Conservation (phyloP, 2,113 vertebrate genomes). For the Cepphus grylle region DNA sequence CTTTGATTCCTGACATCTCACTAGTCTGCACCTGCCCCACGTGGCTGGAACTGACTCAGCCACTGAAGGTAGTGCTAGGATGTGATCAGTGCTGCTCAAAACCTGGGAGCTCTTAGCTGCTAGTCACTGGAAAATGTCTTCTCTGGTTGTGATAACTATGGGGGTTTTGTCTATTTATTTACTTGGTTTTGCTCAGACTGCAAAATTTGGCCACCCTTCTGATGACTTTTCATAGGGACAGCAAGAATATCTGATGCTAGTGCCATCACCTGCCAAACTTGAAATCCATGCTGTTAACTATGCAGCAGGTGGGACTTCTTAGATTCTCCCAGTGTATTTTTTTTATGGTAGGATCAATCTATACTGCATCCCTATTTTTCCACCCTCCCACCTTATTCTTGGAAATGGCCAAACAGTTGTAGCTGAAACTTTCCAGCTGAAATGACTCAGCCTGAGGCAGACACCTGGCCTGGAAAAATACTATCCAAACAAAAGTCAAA, state of each 20-base stretch:
- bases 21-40: neutral
- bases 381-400: neutral
- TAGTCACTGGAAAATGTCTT: neutral
- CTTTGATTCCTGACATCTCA: neutral
- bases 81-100: neutral
- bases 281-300: neutral
- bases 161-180: neutral
- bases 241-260: neutral
- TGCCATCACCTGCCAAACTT: neutral
- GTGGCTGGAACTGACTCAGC: neutral
- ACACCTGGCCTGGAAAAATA: neutral
- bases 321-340: neutral
- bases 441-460: neutral
- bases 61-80: neutral
- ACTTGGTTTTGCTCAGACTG: neutral
- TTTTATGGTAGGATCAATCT: neutral
- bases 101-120: neutral
- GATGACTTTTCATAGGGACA: neutral
- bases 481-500: neutral
- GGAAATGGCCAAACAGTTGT: neutral
- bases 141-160: neutral
- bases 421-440: neutral
- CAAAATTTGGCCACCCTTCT: neutral
- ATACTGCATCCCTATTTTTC: neutral
- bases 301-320: neutral